A percentile compares a stretch with the other conserved stretches of the same genome.
These are phyloP conservation scores for Zootermopsis nevadensis DNA, from an alignment of 2,888 invertebrate genomes.

Conservation along the genomic window DNA sequence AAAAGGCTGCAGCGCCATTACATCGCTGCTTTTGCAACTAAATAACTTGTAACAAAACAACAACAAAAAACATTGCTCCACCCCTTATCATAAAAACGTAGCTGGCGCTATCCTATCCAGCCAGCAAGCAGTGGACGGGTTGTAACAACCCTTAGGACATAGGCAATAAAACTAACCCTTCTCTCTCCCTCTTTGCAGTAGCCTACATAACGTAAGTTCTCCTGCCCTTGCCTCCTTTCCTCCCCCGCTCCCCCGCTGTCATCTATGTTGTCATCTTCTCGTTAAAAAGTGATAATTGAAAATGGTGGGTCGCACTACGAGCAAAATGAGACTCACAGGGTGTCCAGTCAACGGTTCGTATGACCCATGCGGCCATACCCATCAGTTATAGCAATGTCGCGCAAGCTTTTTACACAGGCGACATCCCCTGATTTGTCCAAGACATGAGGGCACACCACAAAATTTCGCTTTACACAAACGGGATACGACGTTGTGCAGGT, in stretches of 20 bases:
- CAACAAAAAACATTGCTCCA: neutral
- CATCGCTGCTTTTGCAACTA: neutral
- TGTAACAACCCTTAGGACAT: conserved; percentile 39
- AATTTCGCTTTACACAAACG: no score
- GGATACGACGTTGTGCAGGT: no score
- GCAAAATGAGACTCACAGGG: conserved; percentile 30
- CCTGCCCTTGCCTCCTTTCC: conserved; percentile 19
- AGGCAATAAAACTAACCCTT: conserved; percentile 40
- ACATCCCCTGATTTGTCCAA: no score
- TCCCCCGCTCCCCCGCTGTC: conserved; percentile 28
- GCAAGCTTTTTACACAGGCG: no score
- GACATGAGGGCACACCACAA: no score
- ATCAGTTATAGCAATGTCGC: no score
- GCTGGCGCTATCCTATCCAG: no score
- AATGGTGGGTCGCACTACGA: conserved; percentile 43
- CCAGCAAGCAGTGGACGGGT: neutral
- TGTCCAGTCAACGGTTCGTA: neutral
- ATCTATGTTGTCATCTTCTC: conserved; percentile 47
- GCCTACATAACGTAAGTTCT: conserved; percentile 32
- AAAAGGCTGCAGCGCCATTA: neutral
- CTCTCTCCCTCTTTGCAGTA: conserved; percentile 19
- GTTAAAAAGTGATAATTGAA: conserved; percentile 50
- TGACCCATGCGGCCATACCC: neutral
- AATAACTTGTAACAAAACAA: conserved; percentile 14
- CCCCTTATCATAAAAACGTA: conserved; percentile 7